phyloP scores from a whole-genome alignment of 2,113 vertebrate species.

The Gadus chalcogrammus region DNA sequence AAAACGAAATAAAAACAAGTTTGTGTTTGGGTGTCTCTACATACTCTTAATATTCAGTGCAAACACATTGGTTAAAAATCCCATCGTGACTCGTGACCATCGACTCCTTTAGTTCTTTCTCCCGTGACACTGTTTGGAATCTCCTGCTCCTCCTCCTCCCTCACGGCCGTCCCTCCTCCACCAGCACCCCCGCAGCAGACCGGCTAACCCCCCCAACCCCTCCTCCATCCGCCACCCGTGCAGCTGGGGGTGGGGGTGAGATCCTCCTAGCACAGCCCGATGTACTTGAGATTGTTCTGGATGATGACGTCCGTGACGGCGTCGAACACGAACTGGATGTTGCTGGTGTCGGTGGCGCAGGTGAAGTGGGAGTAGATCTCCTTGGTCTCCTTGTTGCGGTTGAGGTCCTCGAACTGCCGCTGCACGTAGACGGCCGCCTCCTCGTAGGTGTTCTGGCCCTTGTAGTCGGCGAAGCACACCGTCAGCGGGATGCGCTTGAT shows the following conservation, averaged over 20 bases:
- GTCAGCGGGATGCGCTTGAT: slow-evolving; percentile 96
- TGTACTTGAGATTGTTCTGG: slow-evolving; percentile 99
- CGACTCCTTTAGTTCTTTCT: slow-evolving; percentile 48
- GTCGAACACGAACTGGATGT: slow-evolving; percentile 99
- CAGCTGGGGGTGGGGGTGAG: slow-evolving; percentile 21
- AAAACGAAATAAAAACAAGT: no score
- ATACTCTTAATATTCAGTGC: slow-evolving; percentile 73
- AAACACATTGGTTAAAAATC: slow-evolving; percentile 71
- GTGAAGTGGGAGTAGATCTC: slow-evolving; percentile 99
- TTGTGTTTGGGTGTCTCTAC: slow-evolving; percentile 56
- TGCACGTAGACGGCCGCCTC: slow-evolving; percentile 98
- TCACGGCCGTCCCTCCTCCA: slow-evolving; percentile 20
- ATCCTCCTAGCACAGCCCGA: slow-evolving; percentile 90
- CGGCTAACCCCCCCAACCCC: not conserved
- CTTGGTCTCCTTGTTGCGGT: slow-evolving; percentile 99
- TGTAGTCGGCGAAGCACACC: slow-evolving; percentile 97
- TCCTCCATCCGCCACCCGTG: not conserved
- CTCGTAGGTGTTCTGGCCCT: slow-evolving; percentile 97
- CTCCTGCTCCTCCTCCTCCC: slow-evolving; percentile 36
- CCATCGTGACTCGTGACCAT: slow-evolving; percentile 42
- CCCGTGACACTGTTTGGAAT: slow-evolving; percentile 40
- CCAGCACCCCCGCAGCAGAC: not conserved
- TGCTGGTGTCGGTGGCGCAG: slow-evolving; percentile 86
- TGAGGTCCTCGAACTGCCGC: slow-evolving; percentile 98
- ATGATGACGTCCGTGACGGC: slow-evolving; percentile 99